Percentiles rank a stretch among this genome's conserved stretches.
Evolutionary conservation across 2,113 vertebrate genomes (phyloP).

Genomic region (Planiliza haematocheilus): DNA sequence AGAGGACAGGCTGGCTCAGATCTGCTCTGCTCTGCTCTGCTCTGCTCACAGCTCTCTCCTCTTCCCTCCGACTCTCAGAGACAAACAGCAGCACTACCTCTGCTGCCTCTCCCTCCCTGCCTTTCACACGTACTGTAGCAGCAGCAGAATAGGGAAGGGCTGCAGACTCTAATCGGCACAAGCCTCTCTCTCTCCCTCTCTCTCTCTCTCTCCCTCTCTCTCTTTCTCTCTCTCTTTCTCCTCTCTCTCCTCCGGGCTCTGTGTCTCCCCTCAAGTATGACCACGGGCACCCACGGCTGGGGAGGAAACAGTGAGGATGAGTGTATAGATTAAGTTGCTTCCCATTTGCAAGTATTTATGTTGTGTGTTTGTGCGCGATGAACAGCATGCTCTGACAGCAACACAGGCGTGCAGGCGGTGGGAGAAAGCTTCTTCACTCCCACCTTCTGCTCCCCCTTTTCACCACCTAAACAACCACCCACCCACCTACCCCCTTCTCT

Average conservation of each 20-base stretch:
- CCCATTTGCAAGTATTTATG: constrained; percentile 51
- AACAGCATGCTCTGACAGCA: constrained; percentile 37
- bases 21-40: constrained; percentile 38
- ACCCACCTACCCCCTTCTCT: constrained; percentile 42
- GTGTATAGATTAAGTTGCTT: constrained; percentile 42
- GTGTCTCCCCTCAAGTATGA: constrained; percentile 65
- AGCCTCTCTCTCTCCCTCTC: constrained; percentile 49
- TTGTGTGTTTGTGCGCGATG: constrained; percentile 45
- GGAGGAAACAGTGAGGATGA: constrained; percentile 36
- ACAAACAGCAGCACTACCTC: constrained; percentile 72
- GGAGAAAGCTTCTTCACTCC: constrained; percentile 78
- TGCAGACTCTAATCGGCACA: constrained; percentile 73
- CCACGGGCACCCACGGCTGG: constrained; percentile 50
- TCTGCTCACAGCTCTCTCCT: constrained; percentile 36
- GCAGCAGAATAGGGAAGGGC: constrained; percentile 65
- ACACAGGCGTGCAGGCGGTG: constrained; percentile 55
- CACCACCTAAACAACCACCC: constrained; percentile 59
- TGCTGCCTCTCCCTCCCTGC: constrained; percentile 49
- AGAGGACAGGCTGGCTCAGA: constrained; percentile 37
- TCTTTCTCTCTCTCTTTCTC: constrained; percentile 19
- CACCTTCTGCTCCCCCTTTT: constrained; percentile 76
- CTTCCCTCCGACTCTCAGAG: constrained; percentile 60
- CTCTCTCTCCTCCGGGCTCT: constrained; percentile 47
- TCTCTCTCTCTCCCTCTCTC: constrained; percentile 21
- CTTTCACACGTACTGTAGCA: constrained; percentile 69